Evolutionary conservation across 1,140 invertebrate species (phyloP), one percentile per base, ranked within the genome.

Genomic region (Aphaenogaster rudis): DNA sequence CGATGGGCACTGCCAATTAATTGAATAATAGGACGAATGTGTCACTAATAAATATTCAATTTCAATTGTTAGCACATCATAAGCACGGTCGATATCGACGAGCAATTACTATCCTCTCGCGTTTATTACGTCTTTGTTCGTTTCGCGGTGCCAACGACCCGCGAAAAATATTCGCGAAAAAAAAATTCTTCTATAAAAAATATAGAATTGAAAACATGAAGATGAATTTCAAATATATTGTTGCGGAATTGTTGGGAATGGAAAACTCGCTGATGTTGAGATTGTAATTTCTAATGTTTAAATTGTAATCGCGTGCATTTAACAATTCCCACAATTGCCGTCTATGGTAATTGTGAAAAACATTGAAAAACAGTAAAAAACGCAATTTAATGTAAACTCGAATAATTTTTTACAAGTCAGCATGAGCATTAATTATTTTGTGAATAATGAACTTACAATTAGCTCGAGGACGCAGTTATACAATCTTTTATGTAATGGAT

Each of bases 21-120:
- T 66, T 28, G 33, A 79, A 33, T 3, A 13, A 28, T 28, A 8
- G 3, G 0, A 54, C 0, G 4, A 45, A 39, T 45, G 28, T 4
- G 11, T 21, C 6, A 48, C 1, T 8, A 66, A 39, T 78, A 64
- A 48, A 64, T 64, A 79, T 79, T 66, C 45, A 61, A 61, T 76
- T 72, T n/a, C 5, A 42, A 59, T 15, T 54, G 17, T 39, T 2
- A 76, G 6, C 6, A 28, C 3, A 13, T 61, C 7, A 15, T 28
- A 8, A 28, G 28, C 28, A 11, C 3, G 3, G 4, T 67, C 39
- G n/a, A 61, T 45, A 67, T 48, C 21, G 45, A 28, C 4, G 8
- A 48, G 4, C 1, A 21, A 67, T 15, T 28, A 28, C 28, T 28
- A 28, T 28, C 28, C 28, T 5, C 9, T 67, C 9, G 42, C 13